Evolutionary conservation across 2,113 vertebrate species (phyloP).

Genomic region (Sinocyclocheilus anshuiensis): DNA sequence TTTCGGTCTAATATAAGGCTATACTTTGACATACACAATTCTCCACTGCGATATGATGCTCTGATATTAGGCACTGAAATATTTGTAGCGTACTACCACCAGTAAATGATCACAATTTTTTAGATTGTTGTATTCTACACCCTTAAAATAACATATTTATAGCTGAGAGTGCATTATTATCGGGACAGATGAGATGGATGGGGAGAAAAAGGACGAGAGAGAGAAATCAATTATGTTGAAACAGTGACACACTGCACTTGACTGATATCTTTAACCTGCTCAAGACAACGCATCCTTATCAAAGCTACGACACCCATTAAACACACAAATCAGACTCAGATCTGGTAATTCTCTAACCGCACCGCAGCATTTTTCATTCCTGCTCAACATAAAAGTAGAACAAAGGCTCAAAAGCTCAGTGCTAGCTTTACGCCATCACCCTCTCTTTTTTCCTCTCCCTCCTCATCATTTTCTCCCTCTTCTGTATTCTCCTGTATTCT

Average conservation of each 20-base stretch:
- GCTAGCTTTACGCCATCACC: no score
- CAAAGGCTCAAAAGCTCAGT: no score
- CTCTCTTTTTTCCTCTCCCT: no score
- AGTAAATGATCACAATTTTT: not conserved
- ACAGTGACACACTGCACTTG: conserved; percentile 2
- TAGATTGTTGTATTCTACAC: conserved; percentile 14
- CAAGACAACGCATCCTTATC: conserved; percentile 11
- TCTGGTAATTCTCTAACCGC: not conserved
- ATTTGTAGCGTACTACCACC: not conserved
- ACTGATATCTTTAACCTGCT: conserved; percentile 12
- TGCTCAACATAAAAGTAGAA: no score
- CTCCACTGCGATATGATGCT: not conserved
- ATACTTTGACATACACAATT: not conserved
- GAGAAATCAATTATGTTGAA: not conserved
- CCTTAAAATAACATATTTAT: conserved; percentile 8
- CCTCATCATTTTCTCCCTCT: no score
- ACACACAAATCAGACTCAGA: not conserved
- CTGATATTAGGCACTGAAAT: not conserved
- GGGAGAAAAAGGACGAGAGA: not conserved
- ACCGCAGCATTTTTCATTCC: no score
- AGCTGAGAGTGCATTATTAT: conserved; percentile 12
- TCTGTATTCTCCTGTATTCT: no score
- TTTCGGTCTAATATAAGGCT: not conserved
- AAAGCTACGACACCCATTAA: conserved; percentile 20
- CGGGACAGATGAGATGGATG: not conserved